These are phyloP conservation scores for Vespertilio murinus DNA, from an alignment of 2,797 vertebrate genomes.

Conservation along the genomic window DNA sequence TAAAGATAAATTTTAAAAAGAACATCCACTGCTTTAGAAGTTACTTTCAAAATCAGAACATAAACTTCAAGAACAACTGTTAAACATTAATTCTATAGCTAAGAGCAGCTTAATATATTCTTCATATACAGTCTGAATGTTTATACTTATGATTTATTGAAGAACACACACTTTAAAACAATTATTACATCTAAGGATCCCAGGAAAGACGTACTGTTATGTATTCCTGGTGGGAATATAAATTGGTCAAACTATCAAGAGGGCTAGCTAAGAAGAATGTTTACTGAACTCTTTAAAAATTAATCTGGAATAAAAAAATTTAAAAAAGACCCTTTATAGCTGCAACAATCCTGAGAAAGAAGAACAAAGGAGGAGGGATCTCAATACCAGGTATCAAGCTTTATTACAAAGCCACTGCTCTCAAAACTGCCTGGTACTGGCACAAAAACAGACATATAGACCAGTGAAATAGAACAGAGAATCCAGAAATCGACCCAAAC, in stretches of 20 bases:
- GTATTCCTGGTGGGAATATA: neutral
- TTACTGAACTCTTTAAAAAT: neutral
- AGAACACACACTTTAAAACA: neutral
- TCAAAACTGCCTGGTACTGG: no score
- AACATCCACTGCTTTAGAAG: conserved; percentile 4
- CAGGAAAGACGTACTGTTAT: neutral
- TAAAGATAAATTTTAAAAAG: conserved; percentile 36
- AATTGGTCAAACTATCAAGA: conserved; percentile 33
- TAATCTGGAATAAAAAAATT: no score
- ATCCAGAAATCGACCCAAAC: no score
- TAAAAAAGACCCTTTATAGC: no score
- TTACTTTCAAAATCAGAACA: conserved; percentile 45
- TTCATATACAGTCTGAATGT: neutral
- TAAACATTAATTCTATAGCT: conserved; percentile 13
- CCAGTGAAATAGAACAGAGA: no score
- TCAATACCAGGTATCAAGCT: no score
- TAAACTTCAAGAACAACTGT: neutral
- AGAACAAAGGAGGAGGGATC: no score
- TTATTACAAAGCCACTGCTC: no score
- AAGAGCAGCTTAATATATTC: neutral
- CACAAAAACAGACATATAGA: no score
- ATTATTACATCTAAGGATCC: neutral
- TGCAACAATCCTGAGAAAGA: no score
- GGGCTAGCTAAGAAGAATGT: neutral
- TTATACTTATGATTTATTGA: neutral